phyloP scores from a whole-genome alignment of 2,113 vertebrate species.

The Chaenogobius annularis region DNA sequence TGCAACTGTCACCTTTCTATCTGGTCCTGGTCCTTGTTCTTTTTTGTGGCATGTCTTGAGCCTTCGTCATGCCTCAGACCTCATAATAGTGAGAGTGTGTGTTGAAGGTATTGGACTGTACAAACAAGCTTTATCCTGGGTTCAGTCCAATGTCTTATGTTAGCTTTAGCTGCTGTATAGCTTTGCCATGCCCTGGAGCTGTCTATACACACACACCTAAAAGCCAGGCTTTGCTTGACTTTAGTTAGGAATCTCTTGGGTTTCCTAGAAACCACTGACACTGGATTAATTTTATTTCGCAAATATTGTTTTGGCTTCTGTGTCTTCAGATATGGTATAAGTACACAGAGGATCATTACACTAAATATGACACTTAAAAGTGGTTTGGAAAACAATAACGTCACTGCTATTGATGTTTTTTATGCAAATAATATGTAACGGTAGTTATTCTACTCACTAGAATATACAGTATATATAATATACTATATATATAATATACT shows the following conservation, averaged over 20 bases:
- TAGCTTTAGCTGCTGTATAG: constrained; percentile 61
- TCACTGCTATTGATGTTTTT: no score
- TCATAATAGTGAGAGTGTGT: constrained; percentile 28
- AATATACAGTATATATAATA: not conserved
- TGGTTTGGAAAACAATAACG: no score
- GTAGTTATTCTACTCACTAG: not conserved
- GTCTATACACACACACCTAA: constrained; percentile 51
- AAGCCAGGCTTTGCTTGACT: constrained; percentile 51
- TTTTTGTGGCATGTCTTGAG: constrained; percentile 16
- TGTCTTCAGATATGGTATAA: constrained; percentile 15
- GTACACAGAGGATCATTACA: not conserved
- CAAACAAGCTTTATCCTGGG: constrained; percentile 59
- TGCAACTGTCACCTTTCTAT: constrained; percentile 13
- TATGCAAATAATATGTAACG: not conserved
- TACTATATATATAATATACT: not conserved
- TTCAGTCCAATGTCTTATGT: constrained; percentile 55
- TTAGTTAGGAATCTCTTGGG: constrained; percentile 51
- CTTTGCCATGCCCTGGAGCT: constrained; percentile 56
- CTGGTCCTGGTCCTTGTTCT: not conserved
- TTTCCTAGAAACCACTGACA: constrained; percentile 41
- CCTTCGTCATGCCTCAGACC: constrained; percentile 18
- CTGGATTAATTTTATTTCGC: constrained; percentile 36
- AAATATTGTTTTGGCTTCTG: constrained; percentile 53
- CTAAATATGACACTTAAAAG: not conserved
- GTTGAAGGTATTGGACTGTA: constrained; percentile 44